phyloP scores from a whole-genome alignment of 2,888 invertebrate genomes.

The Cryptus viduatorius region DNA sequence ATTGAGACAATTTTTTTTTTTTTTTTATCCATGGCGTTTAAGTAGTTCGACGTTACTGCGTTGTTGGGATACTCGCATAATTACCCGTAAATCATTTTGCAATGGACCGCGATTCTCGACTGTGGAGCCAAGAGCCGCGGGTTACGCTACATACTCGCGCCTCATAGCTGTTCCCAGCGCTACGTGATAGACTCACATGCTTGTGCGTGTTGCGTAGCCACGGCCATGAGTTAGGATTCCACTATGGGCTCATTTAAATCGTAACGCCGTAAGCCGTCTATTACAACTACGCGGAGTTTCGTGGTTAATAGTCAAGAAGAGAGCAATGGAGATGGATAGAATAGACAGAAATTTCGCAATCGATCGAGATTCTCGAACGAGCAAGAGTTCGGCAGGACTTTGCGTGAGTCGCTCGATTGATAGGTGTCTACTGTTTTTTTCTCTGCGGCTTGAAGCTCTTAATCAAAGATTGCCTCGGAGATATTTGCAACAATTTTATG shows the following conservation, averaged over 20 bases:
- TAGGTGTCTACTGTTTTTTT: neutral
- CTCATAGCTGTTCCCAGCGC: slow-evolving; percentile 19
- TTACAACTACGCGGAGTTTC: slow-evolving; percentile 30
- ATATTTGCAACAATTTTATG: neutral
- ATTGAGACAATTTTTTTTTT: slow-evolving; percentile 1
- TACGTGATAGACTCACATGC: slow-evolving; percentile 6
- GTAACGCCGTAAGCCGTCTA: slow-evolving; percentile 42
- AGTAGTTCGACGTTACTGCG: neutral
- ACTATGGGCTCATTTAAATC: slow-evolving; percentile 54
- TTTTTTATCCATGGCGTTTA: neutral
- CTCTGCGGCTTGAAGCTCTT: too few relatives aligned
- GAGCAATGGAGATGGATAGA: slow-evolving; percentile 27
- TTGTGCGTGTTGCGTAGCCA: slow-evolving; percentile 51
- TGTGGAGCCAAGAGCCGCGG: slow-evolving; percentile 9
- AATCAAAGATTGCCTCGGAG: neutral
- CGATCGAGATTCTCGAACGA: slow-evolving; percentile 25
- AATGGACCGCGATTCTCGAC: slow-evolving; percentile 3
- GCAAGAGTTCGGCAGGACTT: slow-evolving; percentile 7
- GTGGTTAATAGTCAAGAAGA: slow-evolving; percentile 22
- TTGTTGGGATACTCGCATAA: slow-evolving; percentile 2
- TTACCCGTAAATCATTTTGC: slow-evolving; percentile 28
- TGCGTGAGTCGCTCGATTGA: slow-evolving; percentile 4
- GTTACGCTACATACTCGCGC: slow-evolving; percentile 29
- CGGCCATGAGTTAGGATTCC: slow-evolving; percentile 42
- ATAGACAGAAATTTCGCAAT: slow-evolving; percentile 47